A percentile compares a stretch with the other conserved stretches of the same genome.
Evolutionary conservation across 1,140 invertebrate genomes (phyloP).

Genomic region (Aricia agestis): DNA sequence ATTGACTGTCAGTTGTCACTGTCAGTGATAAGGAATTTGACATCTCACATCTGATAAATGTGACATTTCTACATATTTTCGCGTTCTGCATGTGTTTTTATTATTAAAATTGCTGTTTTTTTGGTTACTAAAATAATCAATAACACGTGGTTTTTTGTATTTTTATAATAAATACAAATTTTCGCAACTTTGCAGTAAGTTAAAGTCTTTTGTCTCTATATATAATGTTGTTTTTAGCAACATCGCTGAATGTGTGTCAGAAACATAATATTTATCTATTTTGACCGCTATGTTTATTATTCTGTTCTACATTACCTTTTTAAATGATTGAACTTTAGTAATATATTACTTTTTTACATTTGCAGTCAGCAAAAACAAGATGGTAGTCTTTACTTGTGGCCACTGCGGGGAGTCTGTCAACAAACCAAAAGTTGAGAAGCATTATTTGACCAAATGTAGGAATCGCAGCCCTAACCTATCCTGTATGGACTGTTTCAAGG

Average conservation of each 20-base stretch:
- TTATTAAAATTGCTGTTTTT: background rate
- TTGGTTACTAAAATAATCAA: slow-evolving; percentile 5
- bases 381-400: slow-evolving; percentile 96
- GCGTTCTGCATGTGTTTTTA: background rate
- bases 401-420: slow-evolving; percentile 92
- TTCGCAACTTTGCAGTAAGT: background rate
- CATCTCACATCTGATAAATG: background rate
- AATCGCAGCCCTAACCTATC: slow-evolving; percentile 78
- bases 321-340: background rate
- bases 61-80: background rate
- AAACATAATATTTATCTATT: background rate
- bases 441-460: slow-evolving; percentile 86
- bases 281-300: background rate
- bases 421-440: slow-evolving; percentile 94
- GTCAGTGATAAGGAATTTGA: too few relatives aligned
- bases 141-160: slow-evolving; percentile 7
- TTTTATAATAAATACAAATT: background rate
- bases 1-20: too few relatives aligned
- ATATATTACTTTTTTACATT: slow-evolving; percentile 1
- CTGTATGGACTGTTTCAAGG: slow-evolving; percentile 94
- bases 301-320: background rate
- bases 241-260: background rate
- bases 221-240: background rate
- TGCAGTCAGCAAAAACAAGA: slow-evolving; percentile 50
- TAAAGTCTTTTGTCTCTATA: background rate